phyloP scores from a whole-genome alignment of 2,888 invertebrate genomes.

The Drosophila kambysellisi region DNA sequence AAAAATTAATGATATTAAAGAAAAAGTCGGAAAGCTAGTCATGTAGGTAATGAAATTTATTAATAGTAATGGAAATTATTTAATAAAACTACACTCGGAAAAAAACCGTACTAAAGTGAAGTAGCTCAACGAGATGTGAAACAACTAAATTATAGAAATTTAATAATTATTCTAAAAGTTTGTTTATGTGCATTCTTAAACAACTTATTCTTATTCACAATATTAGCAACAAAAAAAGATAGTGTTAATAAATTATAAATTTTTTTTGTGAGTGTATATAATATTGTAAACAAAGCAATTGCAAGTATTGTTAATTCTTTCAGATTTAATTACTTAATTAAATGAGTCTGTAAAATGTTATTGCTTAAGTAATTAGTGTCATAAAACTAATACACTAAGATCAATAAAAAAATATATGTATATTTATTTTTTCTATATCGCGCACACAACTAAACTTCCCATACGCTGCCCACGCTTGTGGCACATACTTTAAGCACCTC shows the following conservation, averaged over 20 bases:
- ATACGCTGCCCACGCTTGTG: background rate
- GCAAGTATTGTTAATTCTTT: background rate
- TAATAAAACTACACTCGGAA: background rate
- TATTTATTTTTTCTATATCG: background rate
- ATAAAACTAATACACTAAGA: constrained; percentile 10
- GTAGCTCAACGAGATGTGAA: background rate
- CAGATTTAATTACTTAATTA: constrained; percentile 3
- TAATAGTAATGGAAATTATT: background rate
- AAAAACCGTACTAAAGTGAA: background rate
- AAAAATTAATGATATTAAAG: constrained; percentile 1
- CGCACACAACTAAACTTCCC: background rate
- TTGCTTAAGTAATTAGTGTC: constrained; percentile 5
- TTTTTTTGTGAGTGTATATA: background rate
- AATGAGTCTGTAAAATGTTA: background rate
- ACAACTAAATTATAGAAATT: background rate
- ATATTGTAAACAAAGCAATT: background rate
- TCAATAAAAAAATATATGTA: background rate
- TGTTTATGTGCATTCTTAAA: background rate
- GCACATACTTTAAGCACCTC: constrained; percentile 11
- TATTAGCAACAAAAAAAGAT: background rate
- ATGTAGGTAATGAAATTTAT: background rate
- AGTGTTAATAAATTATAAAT: too few relatives aligned
- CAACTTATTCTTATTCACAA: background rate
- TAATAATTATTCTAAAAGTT: background rate
- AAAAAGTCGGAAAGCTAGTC: background rate